phyloP scores from a whole-genome alignment of 1,140 invertebrate genomes.

The Uloborus diversus region DNA sequence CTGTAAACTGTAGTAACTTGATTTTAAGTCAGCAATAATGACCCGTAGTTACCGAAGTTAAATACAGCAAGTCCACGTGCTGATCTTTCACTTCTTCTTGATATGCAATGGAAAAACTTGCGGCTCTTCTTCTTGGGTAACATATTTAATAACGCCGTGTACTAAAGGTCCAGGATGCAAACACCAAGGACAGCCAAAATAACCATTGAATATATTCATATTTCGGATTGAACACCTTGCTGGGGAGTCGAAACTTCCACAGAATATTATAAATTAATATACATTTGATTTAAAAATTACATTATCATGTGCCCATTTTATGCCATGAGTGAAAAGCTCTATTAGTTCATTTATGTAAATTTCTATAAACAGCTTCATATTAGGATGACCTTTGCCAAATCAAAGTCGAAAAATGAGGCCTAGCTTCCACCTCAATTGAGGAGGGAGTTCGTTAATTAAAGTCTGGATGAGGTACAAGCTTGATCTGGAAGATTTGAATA shows the following conservation, averaged over 20 bases:
- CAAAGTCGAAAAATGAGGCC: not conserved
- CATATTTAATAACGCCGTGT: not conserved
- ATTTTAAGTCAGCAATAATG: too few species aligned
- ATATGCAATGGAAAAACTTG: too few species aligned
- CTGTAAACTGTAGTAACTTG: too few species aligned
- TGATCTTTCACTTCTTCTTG: too few species aligned
- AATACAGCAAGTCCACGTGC: too few species aligned
- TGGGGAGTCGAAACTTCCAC: slow-evolving; percentile 12
- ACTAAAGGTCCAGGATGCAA: slow-evolving; percentile 4
- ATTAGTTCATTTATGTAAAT: not conserved
- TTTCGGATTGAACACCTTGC: slow-evolving; percentile 1
- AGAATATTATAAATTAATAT: not conserved
- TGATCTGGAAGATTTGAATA: too few species aligned
- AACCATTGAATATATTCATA: slow-evolving; percentile 8
- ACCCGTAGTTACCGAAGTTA: too few species aligned
- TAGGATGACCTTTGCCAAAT: too few species aligned
- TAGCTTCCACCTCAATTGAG: not conserved
- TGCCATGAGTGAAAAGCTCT: not conserved
- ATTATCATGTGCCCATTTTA: not conserved
- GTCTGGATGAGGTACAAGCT: too few species aligned
- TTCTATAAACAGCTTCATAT: not conserved
- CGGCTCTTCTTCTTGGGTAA: not conserved
- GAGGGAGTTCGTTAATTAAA: too few species aligned
- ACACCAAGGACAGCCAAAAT: slow-evolving; percentile 14
- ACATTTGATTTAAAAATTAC: not conserved